These are phyloP conservation scores for Sorex maritimensis DNA, from an alignment of 2,797 vertebrate species.

Conservation along the genomic window DNA sequence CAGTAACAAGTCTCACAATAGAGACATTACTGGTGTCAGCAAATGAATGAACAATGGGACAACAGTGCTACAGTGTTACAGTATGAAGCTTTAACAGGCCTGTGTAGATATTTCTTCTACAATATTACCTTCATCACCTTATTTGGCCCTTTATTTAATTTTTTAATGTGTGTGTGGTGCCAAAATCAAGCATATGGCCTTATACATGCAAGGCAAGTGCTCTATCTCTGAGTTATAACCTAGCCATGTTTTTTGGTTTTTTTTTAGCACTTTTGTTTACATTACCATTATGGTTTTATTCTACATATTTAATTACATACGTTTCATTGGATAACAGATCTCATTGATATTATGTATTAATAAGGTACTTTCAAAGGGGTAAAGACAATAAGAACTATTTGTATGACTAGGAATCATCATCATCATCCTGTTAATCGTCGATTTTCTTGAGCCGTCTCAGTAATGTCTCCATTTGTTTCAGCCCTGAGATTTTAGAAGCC, in stretches of 20 bases:
- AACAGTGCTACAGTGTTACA: too few relatives aligned
- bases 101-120: background rate
- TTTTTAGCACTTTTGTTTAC: background rate
- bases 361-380: background rate
- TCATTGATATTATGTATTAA: constrained; percentile 13
- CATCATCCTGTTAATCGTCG: too few relatives aligned
- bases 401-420: background rate
- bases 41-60: too few relatives aligned
- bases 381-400: background rate
- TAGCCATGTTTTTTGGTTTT: too few relatives aligned
- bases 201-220: too few relatives aligned
- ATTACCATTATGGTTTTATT: background rate
- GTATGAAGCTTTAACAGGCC: background rate
- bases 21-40: too few relatives aligned
- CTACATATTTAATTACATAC: background rate
- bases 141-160: background rate
- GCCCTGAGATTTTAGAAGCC: too few relatives aligned
- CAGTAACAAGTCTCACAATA: too few relatives aligned
- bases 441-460: too few relatives aligned
- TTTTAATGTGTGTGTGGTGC: too few relatives aligned
- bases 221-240: too few relatives aligned
- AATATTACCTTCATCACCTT: background rate
- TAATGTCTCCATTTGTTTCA: too few relatives aligned
- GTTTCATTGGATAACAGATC: background rate
- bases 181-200: background rate